Evolutionary conservation across 64 coral and sea anemone species (phyloP).

Genomic region (Pocillopora damicornis): DNA sequence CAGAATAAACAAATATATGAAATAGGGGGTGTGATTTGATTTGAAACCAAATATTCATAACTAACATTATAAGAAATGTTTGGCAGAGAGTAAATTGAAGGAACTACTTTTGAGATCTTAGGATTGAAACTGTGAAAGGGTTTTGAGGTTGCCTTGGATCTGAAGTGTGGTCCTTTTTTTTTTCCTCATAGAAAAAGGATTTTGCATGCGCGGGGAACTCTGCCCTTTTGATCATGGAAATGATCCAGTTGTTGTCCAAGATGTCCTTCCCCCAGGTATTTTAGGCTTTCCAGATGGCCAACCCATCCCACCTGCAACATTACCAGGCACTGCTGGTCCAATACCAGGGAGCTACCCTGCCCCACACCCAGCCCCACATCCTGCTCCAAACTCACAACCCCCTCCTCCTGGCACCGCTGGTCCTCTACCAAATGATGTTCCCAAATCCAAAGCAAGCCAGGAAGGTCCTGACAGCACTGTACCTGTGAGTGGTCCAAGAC

Average conservation of each 20-base stretch:
- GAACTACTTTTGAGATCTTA: no score
- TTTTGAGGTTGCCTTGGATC: no score
- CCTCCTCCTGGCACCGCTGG: conserved; percentile 58
- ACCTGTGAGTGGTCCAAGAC: conserved; percentile 36
- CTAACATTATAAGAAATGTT: no score
- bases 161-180: neutral
- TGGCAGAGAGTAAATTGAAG: no score
- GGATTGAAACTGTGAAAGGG: no score
- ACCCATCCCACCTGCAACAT: conserved; percentile 46
- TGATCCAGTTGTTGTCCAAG: conserved; percentile 95
- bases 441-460: conserved; percentile 21
- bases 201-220: conserved; percentile 94
- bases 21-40: neutral
- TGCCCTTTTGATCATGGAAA: conserved; percentile 99
- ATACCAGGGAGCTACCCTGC: conserved; percentile 50
- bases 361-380: no score
- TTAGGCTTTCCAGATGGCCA: conserved; percentile 69
- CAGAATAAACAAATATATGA: neutral
- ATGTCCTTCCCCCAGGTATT: conserved; percentile 75
- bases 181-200: conserved; percentile 85
- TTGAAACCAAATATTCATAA: no score
- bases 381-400: conserved; percentile 47
- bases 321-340: conserved; percentile 40
- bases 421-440: conserved; percentile 18
- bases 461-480: conserved; percentile 4